A percentile compares a stretch with the other conserved stretches of the same genome.
Evolutionary conservation across 2,888 invertebrate species (phyloP).

Genomic region (Thelaira solivaga): DNA sequence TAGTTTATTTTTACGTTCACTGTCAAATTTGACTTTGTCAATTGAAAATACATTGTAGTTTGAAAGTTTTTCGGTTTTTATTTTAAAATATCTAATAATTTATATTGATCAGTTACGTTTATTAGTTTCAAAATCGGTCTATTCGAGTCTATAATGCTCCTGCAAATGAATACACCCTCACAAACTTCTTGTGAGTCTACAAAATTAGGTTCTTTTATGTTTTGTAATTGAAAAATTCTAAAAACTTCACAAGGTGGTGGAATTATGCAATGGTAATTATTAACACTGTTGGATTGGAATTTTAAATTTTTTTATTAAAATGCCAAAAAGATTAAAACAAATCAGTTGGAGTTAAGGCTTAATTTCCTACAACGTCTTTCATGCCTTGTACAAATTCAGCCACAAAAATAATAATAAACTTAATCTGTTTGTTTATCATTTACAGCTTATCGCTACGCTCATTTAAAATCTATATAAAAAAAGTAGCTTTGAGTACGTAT

Average conservation of each 20-base stretch:
- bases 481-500: too few species aligned
- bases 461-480: too few species aligned
- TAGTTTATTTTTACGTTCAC: neutral
- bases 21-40: neutral
- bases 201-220: neutral
- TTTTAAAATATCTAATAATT: neutral
- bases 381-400: too few species aligned
- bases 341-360: too few species aligned
- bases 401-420: too few species aligned
- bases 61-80: neutral
- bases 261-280: neutral
- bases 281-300: neutral
- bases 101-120: neutral
- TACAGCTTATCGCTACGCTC: too few species aligned
- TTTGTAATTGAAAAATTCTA: neutral
- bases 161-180: neutral
- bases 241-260: neutral
- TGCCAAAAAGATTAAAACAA: too few species aligned
- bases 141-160: neutral
- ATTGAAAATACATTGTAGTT: neutral
- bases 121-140: neutral
- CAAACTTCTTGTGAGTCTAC: neutral
- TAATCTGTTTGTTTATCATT: too few species aligned
- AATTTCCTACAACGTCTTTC: too few species aligned
- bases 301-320: too few species aligned